Conservation (phyloP, 2,113 vertebrate species). For the Isurus oxyrinchus region DNA sequence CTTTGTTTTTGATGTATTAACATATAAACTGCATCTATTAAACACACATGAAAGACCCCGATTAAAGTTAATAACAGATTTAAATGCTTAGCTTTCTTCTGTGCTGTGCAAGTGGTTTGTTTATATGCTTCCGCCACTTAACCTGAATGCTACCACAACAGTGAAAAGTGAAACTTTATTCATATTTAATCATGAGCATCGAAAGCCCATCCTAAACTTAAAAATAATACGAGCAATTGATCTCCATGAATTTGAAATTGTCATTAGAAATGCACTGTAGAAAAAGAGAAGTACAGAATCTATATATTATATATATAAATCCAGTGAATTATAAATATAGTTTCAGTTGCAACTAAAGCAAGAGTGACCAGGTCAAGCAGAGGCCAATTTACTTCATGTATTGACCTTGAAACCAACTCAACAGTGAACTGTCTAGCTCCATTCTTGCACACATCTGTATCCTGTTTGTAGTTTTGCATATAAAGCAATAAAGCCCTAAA, state of each 20-base stretch:
- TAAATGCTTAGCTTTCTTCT: neutral
- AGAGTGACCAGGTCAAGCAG: neutral
- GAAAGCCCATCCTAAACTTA: neutral
- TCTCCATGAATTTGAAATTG: neutral
- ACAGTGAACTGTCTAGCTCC: too few species aligned
- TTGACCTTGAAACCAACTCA: neutral
- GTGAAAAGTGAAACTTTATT: constrained; percentile 34
- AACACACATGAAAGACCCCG: neutral
- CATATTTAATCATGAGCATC: neutral
- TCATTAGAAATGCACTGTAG: neutral
- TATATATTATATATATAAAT: too few species aligned
- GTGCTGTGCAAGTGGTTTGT: neutral
- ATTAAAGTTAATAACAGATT: neutral
- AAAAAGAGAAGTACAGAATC: neutral
- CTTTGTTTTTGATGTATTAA: too few species aligned
- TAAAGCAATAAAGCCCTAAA: neutral
- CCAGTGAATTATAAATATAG: neutral
- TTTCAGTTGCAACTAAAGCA: neutral
- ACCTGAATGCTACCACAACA: constrained; percentile 21
- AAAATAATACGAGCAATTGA: neutral
- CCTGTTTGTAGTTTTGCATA: neutral
- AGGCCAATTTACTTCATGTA: neutral
- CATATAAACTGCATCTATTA: neutral
- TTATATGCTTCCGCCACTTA: neutral
- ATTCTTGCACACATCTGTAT: neutral